Evolutionary conservation across 2,113 vertebrate genomes (phyloP), one percentile per base, ranked within the genome.

Genomic region (Nothoprocta pentlandii): DNA sequence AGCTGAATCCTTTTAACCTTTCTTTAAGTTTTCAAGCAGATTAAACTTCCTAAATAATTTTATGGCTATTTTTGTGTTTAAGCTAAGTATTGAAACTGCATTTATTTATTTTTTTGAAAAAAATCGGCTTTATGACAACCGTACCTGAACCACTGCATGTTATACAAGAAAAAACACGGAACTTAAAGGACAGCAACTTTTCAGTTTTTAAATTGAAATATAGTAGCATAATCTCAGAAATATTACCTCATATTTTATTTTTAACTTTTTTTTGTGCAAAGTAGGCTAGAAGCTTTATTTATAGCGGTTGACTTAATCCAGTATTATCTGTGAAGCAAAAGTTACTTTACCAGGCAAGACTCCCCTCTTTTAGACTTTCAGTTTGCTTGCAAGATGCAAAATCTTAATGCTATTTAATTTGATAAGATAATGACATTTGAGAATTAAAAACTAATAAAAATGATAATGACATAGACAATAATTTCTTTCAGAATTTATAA

Each of bases 1-100:
- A 97, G 95, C 6, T 94, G 91, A 95, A 97, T 97, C 96, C 88
- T 54, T 96, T 97, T 97, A 96, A 97, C 93, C 87, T 97, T 96
- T 96, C 79, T 96, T 96, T 95, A 97, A 92, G 71, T 97, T 97
- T 94, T 90, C 79, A 94, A 93, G 63, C 89, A 95, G 78, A 79
- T 95, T 97, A 94, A 97, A 97, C 87, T 92, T 89, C 97, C 85
- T 94, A 93, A 91, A 69, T 95, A 97, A 94, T 94, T 92, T 96
- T 96, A 92, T 92, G 49, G 58, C 92, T 94, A 67, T 93, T 73
- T 73, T 92, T 96, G 30, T 95, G 88, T 96, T 97, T 96, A 95
- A 98, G 83, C 78, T 90, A 63, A 95, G 86, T 92, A 95, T 89
- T 79, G 10, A 32, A 59, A 63, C 95, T 94, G 19, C 20, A 79